Evolutionary conservation across 2,797 vertebrate species (phyloP).

Genomic region (Dryobates pubescens): DNA sequence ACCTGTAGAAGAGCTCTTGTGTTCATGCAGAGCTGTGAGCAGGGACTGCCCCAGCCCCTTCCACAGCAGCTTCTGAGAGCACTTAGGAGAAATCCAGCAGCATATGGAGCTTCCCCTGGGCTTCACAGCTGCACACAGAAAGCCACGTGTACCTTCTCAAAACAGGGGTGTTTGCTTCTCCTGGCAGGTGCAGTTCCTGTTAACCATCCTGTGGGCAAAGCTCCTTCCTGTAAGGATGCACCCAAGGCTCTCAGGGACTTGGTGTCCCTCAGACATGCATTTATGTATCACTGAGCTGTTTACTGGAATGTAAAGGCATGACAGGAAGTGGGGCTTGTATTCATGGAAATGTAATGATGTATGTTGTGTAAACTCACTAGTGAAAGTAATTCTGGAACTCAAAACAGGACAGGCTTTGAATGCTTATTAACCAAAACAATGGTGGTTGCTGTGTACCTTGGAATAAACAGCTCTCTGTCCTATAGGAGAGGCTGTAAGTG

Average conservation of each 20-base stretch:
- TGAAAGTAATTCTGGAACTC: conserved; percentile 25
- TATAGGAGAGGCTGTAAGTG: neutral
- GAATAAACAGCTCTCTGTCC: neutral
- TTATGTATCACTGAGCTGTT: neutral
- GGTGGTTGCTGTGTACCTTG: neutral
- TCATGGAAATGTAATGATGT: conserved; percentile 45
- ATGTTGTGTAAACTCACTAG: conserved; percentile 50
- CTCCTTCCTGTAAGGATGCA: neutral
- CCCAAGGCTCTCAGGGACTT: neutral
- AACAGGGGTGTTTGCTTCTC: neutral
- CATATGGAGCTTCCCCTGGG: conserved; percentile 31
- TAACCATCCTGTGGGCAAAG: neutral
- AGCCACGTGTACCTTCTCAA: rapidly evolving
- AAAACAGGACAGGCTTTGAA: conserved; percentile 41
- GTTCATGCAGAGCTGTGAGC: neutral
- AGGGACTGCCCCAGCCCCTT: neutral
- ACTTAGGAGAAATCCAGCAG: neutral
- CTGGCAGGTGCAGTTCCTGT: neutral
- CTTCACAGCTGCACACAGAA: conserved; percentile 4
- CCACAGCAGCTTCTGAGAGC: neutral
- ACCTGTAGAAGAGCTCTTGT: neutral
- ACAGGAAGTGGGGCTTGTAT: conserved; percentile 37
- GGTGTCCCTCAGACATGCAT: neutral
- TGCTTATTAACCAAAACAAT: conserved; percentile 36
- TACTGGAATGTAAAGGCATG: neutral